These are phyloP conservation scores for Uloborus plumipes DNA, from an alignment of 2,888 invertebrate species.

Conservation along the genomic window DNA sequence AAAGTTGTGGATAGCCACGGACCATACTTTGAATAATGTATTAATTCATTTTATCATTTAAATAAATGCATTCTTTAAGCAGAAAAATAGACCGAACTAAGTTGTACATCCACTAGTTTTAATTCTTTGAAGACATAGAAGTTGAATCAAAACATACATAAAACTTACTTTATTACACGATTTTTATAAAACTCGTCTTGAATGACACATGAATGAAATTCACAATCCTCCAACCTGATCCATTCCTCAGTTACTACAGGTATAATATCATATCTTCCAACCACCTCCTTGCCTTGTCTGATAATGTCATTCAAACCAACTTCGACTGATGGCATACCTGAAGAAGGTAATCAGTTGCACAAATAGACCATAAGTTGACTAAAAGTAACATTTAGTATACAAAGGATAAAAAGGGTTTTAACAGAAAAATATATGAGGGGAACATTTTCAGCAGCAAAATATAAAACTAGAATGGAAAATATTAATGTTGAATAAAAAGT, in stretches of 20 bases:
- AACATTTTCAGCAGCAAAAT: too few relatives aligned
- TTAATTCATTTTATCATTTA: too few relatives aligned
- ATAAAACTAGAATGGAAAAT: too few relatives aligned
- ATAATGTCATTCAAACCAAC: constrained; percentile 97
- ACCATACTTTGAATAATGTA: too few relatives aligned
- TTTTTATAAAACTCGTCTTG: constrained; percentile 85
- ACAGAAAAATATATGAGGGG: too few relatives aligned
- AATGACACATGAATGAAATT: constrained; percentile 95
- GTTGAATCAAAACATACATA: not conserved
- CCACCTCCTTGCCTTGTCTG: constrained; percentile 98
- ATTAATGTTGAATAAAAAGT: too few relatives aligned
- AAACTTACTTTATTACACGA: constrained; percentile 67
- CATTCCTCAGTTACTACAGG: constrained; percentile 99
- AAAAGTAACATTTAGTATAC: not conserved
- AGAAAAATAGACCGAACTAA: too few relatives aligned
- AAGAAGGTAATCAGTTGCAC: constrained; percentile 14
- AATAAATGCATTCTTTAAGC: too few relatives aligned
- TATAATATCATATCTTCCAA: constrained; percentile 98
- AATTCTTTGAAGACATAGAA: not conserved
- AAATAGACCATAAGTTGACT: too few relatives aligned
- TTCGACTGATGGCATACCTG: constrained; percentile 95
- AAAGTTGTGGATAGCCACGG: too few relatives aligned
- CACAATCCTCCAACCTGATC: constrained; percentile 94
- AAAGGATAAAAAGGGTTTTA: not conserved
- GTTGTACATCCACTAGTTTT: too few relatives aligned